phyloP scores from a whole-genome alignment of 2,113 vertebrate genomes.

The Cygnus atratus region DNA sequence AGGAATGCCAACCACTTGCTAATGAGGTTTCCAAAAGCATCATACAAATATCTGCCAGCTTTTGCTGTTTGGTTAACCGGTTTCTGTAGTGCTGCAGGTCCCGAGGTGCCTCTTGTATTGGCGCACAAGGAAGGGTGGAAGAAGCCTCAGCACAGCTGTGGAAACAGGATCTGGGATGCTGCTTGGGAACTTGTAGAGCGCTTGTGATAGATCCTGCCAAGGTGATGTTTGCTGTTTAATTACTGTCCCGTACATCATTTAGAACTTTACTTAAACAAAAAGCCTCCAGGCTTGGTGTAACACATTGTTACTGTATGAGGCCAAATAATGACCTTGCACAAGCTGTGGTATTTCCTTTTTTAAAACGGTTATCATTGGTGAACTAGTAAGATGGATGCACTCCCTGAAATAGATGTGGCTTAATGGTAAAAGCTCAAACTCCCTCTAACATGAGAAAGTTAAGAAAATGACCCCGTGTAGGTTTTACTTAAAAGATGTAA shows the following conservation, averaged over 20 bases:
- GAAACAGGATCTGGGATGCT: accelerated
- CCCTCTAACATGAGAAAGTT: not conserved
- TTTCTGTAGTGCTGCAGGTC: not conserved
- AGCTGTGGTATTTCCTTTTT: not conserved
- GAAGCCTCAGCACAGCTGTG: accelerated
- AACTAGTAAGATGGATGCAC: not conserved
- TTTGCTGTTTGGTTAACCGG: not conserved
- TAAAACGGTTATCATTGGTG: accelerated
- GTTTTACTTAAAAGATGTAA: not conserved
- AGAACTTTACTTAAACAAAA: not conserved
- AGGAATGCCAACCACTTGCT: not conserved
- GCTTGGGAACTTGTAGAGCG: not conserved
- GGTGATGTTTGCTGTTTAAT: not conserved
- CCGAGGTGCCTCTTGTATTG: not conserved
- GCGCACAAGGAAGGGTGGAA: not conserved
- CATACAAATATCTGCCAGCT: not conserved
- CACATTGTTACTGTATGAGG: accelerated
- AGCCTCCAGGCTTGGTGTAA: not conserved
- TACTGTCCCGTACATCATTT: not conserved
- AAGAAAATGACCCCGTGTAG: not conserved
- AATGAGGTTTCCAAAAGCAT: not conserved
- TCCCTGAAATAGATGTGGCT: not conserved
- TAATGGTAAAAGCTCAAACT: not conserved
- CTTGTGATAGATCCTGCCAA: not conserved
- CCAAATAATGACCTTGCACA: accelerated